Evolutionary conservation across 1,140 invertebrate species (phyloP).

Genomic region (Pomacea maculata): DNA sequence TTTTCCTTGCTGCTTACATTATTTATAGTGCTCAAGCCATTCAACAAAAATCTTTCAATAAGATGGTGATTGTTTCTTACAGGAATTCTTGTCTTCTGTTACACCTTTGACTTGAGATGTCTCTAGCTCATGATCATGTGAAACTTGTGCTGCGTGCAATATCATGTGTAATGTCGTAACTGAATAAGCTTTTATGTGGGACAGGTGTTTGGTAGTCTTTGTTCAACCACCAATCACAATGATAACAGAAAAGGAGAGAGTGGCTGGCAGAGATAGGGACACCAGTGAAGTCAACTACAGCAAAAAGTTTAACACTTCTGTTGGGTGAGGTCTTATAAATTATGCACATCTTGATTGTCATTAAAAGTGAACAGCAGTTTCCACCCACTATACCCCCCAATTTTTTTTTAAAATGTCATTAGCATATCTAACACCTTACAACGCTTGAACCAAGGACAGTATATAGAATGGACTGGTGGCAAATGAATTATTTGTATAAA

Average conservation of each 20-base stretch:
- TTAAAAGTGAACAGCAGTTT: neutral
- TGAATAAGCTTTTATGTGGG: neutral
- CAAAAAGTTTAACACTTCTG: conserved; percentile 14
- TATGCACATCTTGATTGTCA: no score
- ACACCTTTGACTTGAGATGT: neutral
- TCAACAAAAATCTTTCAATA: neutral
- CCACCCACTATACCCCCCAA: no score
- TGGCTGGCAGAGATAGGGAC: neutral
- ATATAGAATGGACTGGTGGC: no score
- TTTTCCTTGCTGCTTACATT: neutral
- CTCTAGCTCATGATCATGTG: no score
- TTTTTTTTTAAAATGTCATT: neutral
- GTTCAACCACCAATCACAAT: conserved; percentile 11
- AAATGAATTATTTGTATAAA: no score
- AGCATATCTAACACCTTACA: neutral
- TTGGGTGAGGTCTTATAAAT: conserved; percentile 5
- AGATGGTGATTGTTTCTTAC: neutral
- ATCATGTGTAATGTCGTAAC: neutral
- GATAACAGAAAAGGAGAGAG: conserved; percentile 18
- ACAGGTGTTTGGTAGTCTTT: conserved; percentile 11
- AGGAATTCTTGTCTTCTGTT: no score
- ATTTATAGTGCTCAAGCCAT: no score
- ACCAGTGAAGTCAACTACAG: conserved; percentile 11
- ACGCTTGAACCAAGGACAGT: neutral
- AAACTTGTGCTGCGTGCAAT: neutral